Evolutionary conservation across 2,888 invertebrate species (phyloP).

Genomic region (Drosophila seclusa): DNA sequence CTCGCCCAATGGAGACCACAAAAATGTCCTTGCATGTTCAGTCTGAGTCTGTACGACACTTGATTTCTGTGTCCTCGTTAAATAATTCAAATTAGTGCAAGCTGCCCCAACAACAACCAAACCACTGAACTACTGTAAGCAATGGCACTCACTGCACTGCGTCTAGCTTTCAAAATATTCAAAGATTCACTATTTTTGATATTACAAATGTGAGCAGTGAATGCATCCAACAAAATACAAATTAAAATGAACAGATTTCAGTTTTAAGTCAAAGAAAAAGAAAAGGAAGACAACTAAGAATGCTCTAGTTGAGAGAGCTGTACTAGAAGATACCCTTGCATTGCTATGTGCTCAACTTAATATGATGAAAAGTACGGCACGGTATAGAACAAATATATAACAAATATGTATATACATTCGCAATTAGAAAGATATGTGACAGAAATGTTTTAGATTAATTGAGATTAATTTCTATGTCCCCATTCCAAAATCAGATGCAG

Average conservation of each 20-base stretch:
- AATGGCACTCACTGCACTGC: background rate
- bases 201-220: background rate
- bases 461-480: too few species aligned
- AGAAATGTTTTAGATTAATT: too few species aligned
- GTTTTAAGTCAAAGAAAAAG: background rate
- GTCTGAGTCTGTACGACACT: conserved; percentile 21
- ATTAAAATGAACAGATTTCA: background rate
- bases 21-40: conserved; percentile 16
- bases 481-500: too few species aligned
- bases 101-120: conserved; percentile 5
- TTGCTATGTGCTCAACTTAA: too few species aligned
- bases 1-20: conserved; percentile 21
- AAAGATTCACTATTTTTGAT: background rate
- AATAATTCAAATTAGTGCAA: conserved; percentile 56
- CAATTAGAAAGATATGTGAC: too few species aligned
- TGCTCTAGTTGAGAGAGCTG: background rate
- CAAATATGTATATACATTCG: too few species aligned
- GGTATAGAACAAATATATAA: background rate
- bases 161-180: conserved; percentile 3
- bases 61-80: conserved; percentile 26
- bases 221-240: background rate
- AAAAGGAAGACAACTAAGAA: background rate
- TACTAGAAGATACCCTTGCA: background rate
- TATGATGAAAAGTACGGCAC: too few species aligned
- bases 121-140: background rate